Percentiles rank a stretch among this genome's conserved stretches.
These are phyloP conservation scores for Clarias macrocephalus DNA, from an alignment of 2,113 vertebrate genomes.

Conservation along the genomic window DNA sequence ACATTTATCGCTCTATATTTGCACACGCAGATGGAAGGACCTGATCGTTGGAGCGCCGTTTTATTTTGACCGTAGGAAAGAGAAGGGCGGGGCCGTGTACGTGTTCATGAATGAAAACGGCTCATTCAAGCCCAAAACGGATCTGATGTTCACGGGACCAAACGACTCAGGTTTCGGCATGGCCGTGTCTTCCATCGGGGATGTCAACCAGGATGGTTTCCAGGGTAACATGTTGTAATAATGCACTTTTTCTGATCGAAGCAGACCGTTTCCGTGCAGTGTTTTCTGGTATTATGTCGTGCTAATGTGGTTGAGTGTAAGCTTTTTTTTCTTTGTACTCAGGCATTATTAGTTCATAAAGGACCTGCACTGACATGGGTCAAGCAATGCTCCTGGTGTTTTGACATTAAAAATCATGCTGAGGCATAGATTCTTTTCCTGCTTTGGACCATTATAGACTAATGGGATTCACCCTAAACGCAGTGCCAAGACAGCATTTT, in stretches of 20 bases:
- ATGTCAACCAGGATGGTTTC: conserved; percentile 90
- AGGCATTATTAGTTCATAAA: not conserved
- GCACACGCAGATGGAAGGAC: conserved; percentile 83
- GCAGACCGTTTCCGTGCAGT: not conserved
- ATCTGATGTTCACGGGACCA: conserved; percentile 72
- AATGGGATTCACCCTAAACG: not conserved
- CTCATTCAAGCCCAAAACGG: conserved; percentile 65
- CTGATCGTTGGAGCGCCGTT: conserved; percentile 89
- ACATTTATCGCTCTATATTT: not conserved
- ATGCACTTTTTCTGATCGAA: not conserved
- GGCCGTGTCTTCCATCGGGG: conserved; percentile 78
- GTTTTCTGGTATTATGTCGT: not conserved
- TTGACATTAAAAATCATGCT: not conserved
- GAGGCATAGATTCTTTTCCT: not conserved
- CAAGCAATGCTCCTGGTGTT: not conserved
- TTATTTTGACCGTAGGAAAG: conserved; percentile 81
- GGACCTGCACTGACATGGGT: not conserved
- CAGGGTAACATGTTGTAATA: conserved; percentile 73
- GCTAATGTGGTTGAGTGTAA: not conserved
- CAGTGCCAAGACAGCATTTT: not conserved
- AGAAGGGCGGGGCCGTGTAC: conserved; percentile 83
- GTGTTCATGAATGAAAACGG: conserved; percentile 86
- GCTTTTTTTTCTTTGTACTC: not conserved
- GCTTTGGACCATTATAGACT: not conserved
- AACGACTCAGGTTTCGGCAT: conserved; percentile 82